These are phyloP conservation scores for Dilophus febrilis DNA, from an alignment of 2,888 invertebrate species.

Conservation along the genomic window DNA sequence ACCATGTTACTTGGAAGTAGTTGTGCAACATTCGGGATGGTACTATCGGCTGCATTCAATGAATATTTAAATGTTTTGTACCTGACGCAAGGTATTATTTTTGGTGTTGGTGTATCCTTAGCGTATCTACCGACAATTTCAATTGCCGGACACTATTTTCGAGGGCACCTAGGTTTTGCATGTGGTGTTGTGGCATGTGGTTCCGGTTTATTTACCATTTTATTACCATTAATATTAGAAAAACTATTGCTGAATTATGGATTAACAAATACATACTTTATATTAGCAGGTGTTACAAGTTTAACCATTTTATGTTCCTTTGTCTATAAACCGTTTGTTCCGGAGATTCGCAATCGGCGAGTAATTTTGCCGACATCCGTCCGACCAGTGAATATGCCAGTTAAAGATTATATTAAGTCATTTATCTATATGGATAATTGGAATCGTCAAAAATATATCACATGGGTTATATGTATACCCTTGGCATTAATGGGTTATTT, in stretches of 20 bases:
- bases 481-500: constrained; percentile 78
- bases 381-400: constrained; percentile 24
- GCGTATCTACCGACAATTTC: constrained; percentile 78
- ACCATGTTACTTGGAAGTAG: constrained; percentile 73
- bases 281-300: constrained; percentile 49
- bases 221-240: constrained; percentile 54
- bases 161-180: constrained; percentile 64
- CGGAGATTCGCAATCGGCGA: constrained; percentile 17
- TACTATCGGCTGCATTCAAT: constrained; percentile 61
- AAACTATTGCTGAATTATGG: constrained; percentile 41
- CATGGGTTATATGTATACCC: constrained; percentile 75
- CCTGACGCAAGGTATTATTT: constrained; percentile 77
- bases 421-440: constrained; percentile 62
- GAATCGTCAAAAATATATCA: constrained; percentile 61
- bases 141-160: constrained; percentile 85
- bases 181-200: constrained; percentile 85
- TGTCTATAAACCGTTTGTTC: constrained; percentile 52
- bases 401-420: constrained; percentile 29
- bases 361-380: constrained; percentile 24
- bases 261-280: constrained; percentile 42
- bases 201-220: constrained; percentile 73
- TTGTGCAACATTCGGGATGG: constrained; percentile 58
- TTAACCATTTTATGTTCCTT: constrained; percentile 55
- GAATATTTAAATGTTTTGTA: constrained; percentile 54
- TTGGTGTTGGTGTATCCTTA: constrained; percentile 74